Evolutionary conservation across 2,888 invertebrate genomes (phyloP).

Genomic region (Diarsia rubi): DNA sequence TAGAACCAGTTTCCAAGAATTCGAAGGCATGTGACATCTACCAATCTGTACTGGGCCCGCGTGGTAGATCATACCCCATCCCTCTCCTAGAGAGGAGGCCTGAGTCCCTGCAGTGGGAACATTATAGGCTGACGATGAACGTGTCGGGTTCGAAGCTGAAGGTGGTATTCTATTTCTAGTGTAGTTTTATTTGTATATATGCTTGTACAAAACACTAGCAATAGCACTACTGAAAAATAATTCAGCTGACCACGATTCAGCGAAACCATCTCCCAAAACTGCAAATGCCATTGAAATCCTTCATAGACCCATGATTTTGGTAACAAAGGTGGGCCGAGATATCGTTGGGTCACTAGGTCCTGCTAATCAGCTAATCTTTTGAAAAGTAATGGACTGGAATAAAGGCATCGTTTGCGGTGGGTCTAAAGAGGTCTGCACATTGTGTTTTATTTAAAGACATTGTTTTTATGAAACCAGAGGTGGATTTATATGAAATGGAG

Average conservation of each 20-base stretch:
- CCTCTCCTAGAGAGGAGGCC: too few species aligned
- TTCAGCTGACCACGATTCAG: neutral
- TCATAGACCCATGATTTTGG: constrained; percentile 45
- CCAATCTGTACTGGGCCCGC: too few species aligned
- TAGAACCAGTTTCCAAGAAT: too few species aligned
- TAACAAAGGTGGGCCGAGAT: constrained; percentile 54
- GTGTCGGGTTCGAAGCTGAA: too few species aligned
- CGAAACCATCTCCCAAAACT: neutral
- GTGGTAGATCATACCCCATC: too few species aligned
- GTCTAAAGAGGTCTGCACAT: constrained; percentile 46
- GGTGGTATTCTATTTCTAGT: too few species aligned
- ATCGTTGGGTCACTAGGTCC: constrained; percentile 58
- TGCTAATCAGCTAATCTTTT: constrained; percentile 70
- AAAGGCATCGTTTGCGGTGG: constrained; percentile 60
- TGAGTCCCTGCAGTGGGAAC: too few species aligned
- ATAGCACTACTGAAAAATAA: neutral
- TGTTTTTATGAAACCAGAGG: neutral
- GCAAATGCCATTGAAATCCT: constrained; percentile 33
- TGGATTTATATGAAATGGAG: neutral
- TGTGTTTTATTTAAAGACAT: constrained; percentile 11
- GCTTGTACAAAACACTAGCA: too few species aligned
- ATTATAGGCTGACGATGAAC: too few species aligned
- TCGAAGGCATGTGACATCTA: too few species aligned
- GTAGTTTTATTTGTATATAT: too few species aligned
- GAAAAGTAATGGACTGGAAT: constrained; percentile 73